Conservation (phyloP, 2,113 vertebrate genomes). For the Nanorana parkeri region DNA sequence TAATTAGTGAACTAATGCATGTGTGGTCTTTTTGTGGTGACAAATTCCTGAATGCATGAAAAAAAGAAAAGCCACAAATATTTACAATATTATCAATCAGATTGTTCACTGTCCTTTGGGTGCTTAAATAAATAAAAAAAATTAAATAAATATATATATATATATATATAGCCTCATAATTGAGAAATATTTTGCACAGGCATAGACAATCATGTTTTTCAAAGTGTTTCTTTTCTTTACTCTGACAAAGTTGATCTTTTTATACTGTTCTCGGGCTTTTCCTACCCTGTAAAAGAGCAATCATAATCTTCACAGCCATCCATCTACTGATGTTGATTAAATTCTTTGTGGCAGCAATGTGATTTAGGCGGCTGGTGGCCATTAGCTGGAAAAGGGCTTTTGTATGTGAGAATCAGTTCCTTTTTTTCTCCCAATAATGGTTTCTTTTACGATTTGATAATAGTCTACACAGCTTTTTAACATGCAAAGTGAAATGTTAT, state of each 20-base stretch:
- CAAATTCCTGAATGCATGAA: too few species aligned
- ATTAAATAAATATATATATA: too few species aligned
- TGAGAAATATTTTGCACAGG: too few species aligned
- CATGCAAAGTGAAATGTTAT: conserved; percentile 60
- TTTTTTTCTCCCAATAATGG: conserved; percentile 62
- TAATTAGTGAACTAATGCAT: too few species aligned
- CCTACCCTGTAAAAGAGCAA: conserved; percentile 16
- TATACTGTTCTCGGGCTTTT: not conserved
- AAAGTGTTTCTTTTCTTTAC: too few species aligned
- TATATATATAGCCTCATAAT: too few species aligned
- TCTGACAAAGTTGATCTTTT: conserved; percentile 28
- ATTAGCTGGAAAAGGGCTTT: conserved; percentile 49
- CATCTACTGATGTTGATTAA: conserved; percentile 58
- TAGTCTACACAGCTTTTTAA: conserved; percentile 60
- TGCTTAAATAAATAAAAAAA: too few species aligned
- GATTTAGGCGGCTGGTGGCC: conserved; percentile 60
- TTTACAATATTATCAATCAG: too few species aligned
- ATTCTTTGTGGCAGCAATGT: conserved; percentile 60
- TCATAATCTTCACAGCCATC: conserved; percentile 25
- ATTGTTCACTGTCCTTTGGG: too few species aligned
- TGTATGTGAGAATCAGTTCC: conserved; percentile 57
- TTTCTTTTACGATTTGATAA: conserved; percentile 56
- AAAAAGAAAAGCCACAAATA: too few species aligned
- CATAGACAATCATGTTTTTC: too few species aligned
- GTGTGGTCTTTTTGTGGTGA: too few species aligned